Conservation (phyloP, 2,797 vertebrate species). For the Telmatherina bonti region DNA sequence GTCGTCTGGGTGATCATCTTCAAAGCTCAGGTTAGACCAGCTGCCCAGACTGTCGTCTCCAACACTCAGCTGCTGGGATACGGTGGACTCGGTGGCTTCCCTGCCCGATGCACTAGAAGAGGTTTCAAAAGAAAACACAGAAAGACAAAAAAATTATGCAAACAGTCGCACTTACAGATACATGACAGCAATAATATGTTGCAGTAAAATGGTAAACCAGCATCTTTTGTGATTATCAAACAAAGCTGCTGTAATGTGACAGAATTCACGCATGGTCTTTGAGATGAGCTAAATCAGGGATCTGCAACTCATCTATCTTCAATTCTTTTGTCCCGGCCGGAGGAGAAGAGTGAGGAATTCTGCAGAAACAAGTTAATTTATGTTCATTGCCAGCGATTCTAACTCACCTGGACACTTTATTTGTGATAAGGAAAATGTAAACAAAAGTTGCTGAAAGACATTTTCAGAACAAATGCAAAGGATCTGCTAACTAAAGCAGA, state of each 20-base stretch:
- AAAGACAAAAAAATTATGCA: background rate
- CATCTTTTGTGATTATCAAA: background rate
- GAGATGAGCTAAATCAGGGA: too few relatives aligned
- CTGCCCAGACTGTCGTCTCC: slow-evolving; percentile 97
- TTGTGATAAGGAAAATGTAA: too few relatives aligned
- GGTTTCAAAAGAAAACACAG: background rate
- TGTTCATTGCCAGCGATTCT: too few relatives aligned
- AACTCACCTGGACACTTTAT: too few relatives aligned
- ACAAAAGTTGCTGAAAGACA: too few relatives aligned
- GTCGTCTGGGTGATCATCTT: slow-evolving; percentile 96
- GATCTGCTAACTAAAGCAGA: too few relatives aligned
- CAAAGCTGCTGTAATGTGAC: background rate
- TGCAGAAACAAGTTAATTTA: too few relatives aligned
- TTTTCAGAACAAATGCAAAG: too few relatives aligned
- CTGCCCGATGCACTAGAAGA: slow-evolving; percentile 84
- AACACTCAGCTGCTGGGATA: slow-evolving; percentile 93
- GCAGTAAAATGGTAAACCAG: background rate
- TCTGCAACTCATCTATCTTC: too few relatives aligned
- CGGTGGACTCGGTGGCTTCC: slow-evolving; percentile 89
- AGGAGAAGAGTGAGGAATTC: too few relatives aligned
- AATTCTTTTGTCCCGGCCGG: too few relatives aligned
- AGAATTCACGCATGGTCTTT: background rate
- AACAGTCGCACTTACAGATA: background rate
- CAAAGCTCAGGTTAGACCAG: slow-evolving; percentile 98
- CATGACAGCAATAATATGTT: background rate